Percentiles rank a stretch among this genome's conserved stretches.
Evolutionary conservation across 2,888 invertebrate species (phyloP).

Genomic region (Megaustenia siamemsis): DNA sequence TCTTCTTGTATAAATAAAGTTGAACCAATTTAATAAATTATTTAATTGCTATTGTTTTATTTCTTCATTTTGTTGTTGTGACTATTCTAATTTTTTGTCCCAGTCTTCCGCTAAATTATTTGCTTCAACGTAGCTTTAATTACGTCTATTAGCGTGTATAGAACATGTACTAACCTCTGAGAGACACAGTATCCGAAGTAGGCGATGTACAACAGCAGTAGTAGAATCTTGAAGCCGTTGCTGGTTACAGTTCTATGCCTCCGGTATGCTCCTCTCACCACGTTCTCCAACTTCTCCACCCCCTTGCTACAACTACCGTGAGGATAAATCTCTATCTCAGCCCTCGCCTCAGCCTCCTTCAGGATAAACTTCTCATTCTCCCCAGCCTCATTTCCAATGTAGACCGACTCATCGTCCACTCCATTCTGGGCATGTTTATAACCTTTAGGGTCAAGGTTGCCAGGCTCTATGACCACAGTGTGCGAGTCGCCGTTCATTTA

Average conservation of each 20-base stretch:
- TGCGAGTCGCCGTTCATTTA: constrained; percentile 5
- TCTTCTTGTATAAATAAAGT: no score
- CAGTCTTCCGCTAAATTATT: no score
- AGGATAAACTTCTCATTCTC: constrained; percentile 14
- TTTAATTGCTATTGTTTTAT: no score
- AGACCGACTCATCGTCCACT: no score
- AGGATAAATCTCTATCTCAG: constrained; percentile 7
- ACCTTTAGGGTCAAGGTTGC: background rate
- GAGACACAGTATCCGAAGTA: constrained; percentile 45
- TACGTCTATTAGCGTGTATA: no score
- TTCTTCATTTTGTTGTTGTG: no score
- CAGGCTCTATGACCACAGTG: background rate
- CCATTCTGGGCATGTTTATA: background rate
- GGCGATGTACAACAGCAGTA: constrained; percentile 10
- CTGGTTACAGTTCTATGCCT: background rate
- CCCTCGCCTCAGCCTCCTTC: background rate
- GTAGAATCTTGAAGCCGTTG: background rate
- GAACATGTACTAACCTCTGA: constrained; percentile 32
- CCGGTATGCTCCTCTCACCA: background rate
- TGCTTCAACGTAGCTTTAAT: no score
- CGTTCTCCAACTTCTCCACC: constrained; percentile 17
- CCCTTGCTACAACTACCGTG: constrained; percentile 24
- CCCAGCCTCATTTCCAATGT: background rate
- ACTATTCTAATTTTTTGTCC: no score
- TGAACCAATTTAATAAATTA: no score